Base-by-base conservation (phyloP, 2,888 invertebrate genomes). In the Noctua pronuba region DNA sequence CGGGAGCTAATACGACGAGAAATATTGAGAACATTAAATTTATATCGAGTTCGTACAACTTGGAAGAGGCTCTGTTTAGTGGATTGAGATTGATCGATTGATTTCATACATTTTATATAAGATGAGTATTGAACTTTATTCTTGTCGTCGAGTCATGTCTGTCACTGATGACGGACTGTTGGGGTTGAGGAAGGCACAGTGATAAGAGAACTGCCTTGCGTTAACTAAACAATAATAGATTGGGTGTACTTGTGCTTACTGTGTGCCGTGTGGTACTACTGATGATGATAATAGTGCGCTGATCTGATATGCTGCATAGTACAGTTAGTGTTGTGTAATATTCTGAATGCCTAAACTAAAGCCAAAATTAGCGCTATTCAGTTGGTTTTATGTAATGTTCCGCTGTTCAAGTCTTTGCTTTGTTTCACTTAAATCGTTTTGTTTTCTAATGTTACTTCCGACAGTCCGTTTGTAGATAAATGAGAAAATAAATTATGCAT, bases 11-110 rank as follows among this genome's bases (percentile, higher is more conserved):
- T n/a, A 55, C 24, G 24, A 69, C 28, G 41, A 58, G 44, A 80
- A 75, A 80, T 71, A 80, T 73, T 67, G 44, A 62, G 52, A n/a
- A 16, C 66, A 79, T 83, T 71, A 0, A 71, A 71, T 71, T 84
- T 71, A 28, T 18, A 84, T 60, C 24, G 64, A 67, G 60, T 67
- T 67, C 2, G 28, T n/a, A 44, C 28, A 8, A 77, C 41, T 79
- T 18, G 58, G 13, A 66, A 16, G 77, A 82, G 38, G 16, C n/a
- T 41, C n/a, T 55, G 75, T 38, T 77, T 65, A 74, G 31, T 46
- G 7, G 16, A 46, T 28, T 64, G 35, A 75, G 75, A 75, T 65
- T 75, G 46, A 75, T 82, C 38, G 38, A 78, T 74, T 41, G 65
- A 31, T 55, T 74, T 46, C 3, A 55, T 70, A 62, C 38, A 69